phyloP scores from a whole-genome alignment of 2,888 invertebrate species.

The Drosophila trichaetosa region DNA sequence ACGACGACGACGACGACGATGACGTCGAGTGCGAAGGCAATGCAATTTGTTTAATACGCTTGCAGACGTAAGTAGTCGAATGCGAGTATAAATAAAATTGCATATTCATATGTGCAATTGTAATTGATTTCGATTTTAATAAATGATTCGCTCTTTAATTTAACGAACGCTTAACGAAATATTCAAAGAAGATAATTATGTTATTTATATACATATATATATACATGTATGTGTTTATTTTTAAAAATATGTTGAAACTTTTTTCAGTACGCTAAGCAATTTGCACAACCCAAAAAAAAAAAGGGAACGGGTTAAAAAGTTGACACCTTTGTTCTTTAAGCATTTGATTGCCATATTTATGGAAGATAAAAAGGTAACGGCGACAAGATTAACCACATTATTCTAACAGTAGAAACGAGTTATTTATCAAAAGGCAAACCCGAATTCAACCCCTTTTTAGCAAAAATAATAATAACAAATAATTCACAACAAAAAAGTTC shows the following conservation, averaged over 20 bases:
- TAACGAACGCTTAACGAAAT: background rate
- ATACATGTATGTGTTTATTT: background rate
- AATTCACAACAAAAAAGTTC: slow-evolving; percentile 29
- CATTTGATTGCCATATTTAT: slow-evolving; percentile 81
- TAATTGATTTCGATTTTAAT: slow-evolving; percentile 3
- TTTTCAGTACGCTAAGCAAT: slow-evolving; percentile 14
- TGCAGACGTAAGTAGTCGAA: slow-evolving; percentile 15
- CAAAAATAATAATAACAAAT: slow-evolving; percentile 43
- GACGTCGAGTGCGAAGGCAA: slow-evolving; percentile 13
- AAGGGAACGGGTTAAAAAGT: slow-evolving; percentile 53
- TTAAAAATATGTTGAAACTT: background rate
- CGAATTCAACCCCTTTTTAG: slow-evolving; percentile 63
- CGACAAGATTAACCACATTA: slow-evolving; percentile 81
- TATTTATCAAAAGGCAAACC: slow-evolving; percentile 56
- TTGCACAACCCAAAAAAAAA: background rate
- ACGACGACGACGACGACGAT: background rate
- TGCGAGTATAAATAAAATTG: slow-evolving; percentile 2
- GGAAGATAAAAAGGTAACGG: slow-evolving; percentile 78
- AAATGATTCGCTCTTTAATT: background rate
- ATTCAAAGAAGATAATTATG: background rate
- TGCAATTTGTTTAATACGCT: slow-evolving; percentile 46
- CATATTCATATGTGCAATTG: slow-evolving; percentile 12
- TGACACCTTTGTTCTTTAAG: slow-evolving; percentile 74
- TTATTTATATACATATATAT: background rate
- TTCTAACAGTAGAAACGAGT: slow-evolving; percentile 72